Conservation (phyloP, 2,797 vertebrate genomes). For the Platalea minor region DNA sequence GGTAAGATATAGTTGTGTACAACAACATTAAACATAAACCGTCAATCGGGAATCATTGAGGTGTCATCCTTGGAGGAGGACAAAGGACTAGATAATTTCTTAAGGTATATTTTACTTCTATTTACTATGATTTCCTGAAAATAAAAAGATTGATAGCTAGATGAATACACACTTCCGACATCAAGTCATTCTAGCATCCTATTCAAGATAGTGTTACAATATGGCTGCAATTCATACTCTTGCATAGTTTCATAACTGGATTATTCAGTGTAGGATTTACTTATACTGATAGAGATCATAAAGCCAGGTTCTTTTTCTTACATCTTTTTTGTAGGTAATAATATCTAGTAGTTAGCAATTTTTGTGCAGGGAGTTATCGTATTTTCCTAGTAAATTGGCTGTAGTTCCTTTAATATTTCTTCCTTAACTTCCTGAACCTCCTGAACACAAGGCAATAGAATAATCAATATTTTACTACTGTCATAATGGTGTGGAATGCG, state of each 20-base stretch:
- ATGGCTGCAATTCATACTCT: background rate
- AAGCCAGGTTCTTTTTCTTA: background rate
- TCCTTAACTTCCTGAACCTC: background rate
- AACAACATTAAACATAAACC: background rate
- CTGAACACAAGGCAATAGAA: background rate
- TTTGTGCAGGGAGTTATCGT: background rate
- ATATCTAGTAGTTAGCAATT: background rate
- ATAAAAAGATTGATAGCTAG: background rate
- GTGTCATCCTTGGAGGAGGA: background rate
- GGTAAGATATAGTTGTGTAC: background rate
- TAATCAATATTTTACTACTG: background rate
- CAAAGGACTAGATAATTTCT: background rate
- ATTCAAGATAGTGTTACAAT: background rate
- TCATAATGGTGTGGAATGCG: background rate
- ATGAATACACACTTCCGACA: background rate
- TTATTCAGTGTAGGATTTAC: background rate
- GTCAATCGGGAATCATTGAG: background rate
- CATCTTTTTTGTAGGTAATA: background rate
- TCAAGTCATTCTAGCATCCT: accelerated
- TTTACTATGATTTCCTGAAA: background rate
- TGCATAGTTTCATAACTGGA: background rate
- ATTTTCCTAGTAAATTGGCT: background rate
- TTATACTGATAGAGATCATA: background rate
- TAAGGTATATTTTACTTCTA: background rate
- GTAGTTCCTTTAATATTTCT: background rate